These are phyloP conservation scores for Oncorhynchus masou DNA, from an alignment of 2,113 vertebrate species.

Conservation along the genomic window DNA sequence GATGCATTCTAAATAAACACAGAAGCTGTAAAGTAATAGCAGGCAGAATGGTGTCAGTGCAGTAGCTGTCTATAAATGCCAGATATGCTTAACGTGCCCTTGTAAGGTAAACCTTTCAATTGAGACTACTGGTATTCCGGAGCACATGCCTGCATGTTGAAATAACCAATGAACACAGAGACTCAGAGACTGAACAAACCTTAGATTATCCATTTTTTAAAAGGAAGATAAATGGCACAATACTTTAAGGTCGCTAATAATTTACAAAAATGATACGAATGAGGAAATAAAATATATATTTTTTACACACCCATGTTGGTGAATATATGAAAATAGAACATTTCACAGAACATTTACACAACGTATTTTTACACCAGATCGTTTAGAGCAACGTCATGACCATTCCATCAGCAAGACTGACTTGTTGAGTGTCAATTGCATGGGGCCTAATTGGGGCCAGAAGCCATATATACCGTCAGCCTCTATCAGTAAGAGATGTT, in stretches of 20 bases:
- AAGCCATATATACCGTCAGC: slow-evolving; percentile 10
- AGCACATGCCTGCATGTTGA: neutral
- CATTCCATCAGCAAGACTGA: slow-evolving; percentile 13
- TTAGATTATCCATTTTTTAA: neutral
- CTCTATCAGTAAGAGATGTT: slow-evolving; percentile 22
- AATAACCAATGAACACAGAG: neutral
- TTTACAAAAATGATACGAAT: neutral
- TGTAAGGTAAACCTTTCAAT: slow-evolving; percentile 21
- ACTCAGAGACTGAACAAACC: neutral
- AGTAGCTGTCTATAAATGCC: slow-evolving; percentile 52
- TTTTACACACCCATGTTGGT: too few relatives aligned
- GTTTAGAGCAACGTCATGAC: neutral
- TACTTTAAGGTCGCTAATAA: neutral
- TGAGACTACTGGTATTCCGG: slow-evolving; percentile 29
- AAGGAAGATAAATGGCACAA: neutral
- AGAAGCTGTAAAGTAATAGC: slow-evolving; percentile 68
- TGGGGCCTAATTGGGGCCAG: neutral
- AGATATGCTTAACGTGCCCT: slow-evolving; percentile 37
- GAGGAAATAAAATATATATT: too few relatives aligned
- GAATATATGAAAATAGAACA: too few relatives aligned
- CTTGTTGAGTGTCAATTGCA: slow-evolving; percentile 8
- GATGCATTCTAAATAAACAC: slow-evolving; percentile 73
- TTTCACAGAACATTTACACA: neutral
- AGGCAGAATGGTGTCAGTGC: slow-evolving; percentile 24
- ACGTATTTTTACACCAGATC: neutral